phyloP scores from a whole-genome alignment of 2,797 vertebrate species.

The Pangasius djambal region DNA sequence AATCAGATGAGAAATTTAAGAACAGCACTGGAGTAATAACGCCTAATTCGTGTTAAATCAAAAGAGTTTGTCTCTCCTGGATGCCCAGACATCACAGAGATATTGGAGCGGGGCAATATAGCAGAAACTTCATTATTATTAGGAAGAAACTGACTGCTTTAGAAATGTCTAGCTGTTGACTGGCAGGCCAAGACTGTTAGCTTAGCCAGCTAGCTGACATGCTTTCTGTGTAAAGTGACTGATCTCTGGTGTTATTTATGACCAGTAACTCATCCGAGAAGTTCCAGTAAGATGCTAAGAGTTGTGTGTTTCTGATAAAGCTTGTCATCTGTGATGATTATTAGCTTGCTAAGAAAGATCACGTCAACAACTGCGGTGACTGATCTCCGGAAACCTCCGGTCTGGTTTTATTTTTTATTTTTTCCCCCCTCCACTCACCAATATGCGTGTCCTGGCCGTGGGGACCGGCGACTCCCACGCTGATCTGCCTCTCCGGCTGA shows the following conservation, averaged over 20 bases:
- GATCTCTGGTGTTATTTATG: background rate
- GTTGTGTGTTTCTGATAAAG: background rate
- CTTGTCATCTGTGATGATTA: background rate
- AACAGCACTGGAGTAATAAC: background rate
- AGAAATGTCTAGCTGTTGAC: background rate
- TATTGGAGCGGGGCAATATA: background rate
- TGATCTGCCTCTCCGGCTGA: constrained; percentile 91
- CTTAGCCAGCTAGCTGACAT: background rate
- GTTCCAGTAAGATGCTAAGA: background rate
- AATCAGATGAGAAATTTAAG: background rate
- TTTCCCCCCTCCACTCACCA: constrained; percentile 74
- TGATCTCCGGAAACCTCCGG: background rate
- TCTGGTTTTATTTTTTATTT: background rate
- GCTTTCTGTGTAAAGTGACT: background rate
- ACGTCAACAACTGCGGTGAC: background rate
- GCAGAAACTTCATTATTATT: background rate
- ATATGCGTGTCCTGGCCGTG: constrained; percentile 95
- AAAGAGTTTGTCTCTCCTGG: background rate
- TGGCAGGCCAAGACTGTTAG: background rate
- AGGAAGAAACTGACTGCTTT: background rate
- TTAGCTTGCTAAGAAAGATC: background rate
- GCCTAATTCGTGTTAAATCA: background rate
- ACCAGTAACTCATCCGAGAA: background rate
- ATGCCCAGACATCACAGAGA: background rate
- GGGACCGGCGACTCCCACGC: constrained; percentile 86